These are phyloP conservation scores for Pangasius larnaudii DNA, from an alignment of 2,797 vertebrate genomes.

Conservation along the genomic window DNA sequence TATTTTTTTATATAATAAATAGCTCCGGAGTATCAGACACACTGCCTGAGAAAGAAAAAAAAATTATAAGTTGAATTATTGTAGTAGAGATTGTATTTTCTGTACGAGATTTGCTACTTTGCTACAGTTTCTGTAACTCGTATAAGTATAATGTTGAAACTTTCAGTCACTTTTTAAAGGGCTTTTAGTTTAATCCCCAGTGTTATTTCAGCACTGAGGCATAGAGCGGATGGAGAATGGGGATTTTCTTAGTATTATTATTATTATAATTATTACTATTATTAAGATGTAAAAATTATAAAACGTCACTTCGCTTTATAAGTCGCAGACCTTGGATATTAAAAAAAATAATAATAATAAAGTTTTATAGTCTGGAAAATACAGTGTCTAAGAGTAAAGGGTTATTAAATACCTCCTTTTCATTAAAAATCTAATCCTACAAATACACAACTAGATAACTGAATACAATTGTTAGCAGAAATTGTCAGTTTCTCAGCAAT, in stretches of 20 bases:
- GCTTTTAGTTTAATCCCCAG: neutral
- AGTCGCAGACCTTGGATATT: neutral
- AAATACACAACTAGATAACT: neutral
- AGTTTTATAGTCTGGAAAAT: neutral
- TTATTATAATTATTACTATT: neutral
- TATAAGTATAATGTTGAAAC: neutral
- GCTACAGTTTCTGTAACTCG: neutral
- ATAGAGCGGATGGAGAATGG: too few species aligned
- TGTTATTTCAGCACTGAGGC: neutral
- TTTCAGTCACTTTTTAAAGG: neutral
- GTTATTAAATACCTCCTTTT: neutral
- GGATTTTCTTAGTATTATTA: neutral
- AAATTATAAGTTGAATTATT: neutral
- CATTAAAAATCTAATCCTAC: neutral
- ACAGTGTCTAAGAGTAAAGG: too few species aligned
- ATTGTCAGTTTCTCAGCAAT: too few species aligned
- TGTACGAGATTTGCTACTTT: neutral
- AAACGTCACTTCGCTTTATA: neutral
- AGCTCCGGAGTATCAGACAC: neutral
- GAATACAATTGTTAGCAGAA: neutral
- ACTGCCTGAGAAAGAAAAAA: neutral
- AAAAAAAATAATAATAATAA: neutral
- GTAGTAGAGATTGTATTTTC: neutral
- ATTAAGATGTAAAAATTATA: neutral
- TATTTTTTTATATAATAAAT: conserved; percentile 9